Base-by-base conservation (phyloP, 2,113 vertebrate genomes). In the Neogobius melanostomus region DNA sequence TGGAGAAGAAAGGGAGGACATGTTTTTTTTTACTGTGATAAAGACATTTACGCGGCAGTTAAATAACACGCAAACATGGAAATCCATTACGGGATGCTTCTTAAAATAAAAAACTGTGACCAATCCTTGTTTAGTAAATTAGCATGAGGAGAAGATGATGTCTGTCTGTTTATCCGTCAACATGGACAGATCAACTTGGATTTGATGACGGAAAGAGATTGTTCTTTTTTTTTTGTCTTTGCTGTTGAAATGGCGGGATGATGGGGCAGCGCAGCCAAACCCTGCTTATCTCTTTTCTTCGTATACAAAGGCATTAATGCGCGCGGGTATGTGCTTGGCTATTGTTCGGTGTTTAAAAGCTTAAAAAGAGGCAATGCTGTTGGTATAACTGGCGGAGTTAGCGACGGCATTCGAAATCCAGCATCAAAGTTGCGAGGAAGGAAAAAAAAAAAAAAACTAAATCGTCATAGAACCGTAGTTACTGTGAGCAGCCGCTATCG, bases 1-100 rank as follows among this genome's bases (percentile, higher is more conserved):
- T 12, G 28, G 53, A 0, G 53, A 56, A 56, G 11, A 10, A 56
- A 21, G 66, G 64, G 56, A 46, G 57, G 66, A 74, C 91, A 91
- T 92, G 91, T 85, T 91, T 90, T 92, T 88, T 49, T 50, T 50
- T 21, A n/a, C 87, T 76, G 90, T 92, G 92, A 95, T 95, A 92
- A 95, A 92, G 90, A 85, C 85, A 93, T 94, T 95, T 89, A 87
- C 89, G 90, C 93, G 92, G 92, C 93, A 91, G 93, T 95, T 94
- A 95, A 93, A 91, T 92, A 90, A 88, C 93, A 92, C 86, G 92
- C 94, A 94, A 95, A 96, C 95, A 93, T 93, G 93, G 91, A 95
- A 96, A 95, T 95, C 95, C 95, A 95, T 95, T 96, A 93, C 5
- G 79, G 90, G 90, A 93, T 81, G 93, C 93, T 90, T 92, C 90